These are phyloP conservation scores for Monopis laevigella DNA, from an alignment of 2,888 invertebrate species.

Conservation along the genomic window DNA sequence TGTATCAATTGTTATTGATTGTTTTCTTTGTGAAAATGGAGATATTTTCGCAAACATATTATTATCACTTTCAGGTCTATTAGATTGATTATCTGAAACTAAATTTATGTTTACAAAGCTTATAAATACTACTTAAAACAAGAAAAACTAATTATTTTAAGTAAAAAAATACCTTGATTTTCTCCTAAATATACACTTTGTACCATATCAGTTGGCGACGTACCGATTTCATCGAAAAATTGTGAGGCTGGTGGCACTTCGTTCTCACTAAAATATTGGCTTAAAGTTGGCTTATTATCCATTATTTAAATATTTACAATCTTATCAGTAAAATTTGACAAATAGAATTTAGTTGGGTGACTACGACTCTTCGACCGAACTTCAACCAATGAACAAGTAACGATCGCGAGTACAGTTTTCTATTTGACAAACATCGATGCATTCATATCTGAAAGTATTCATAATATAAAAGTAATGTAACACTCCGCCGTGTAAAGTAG, in stretches of 20 bases:
- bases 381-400: too few relatives aligned
- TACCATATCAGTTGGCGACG: slow-evolving; percentile 56
- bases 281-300: slow-evolving; percentile 63
- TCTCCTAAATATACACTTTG: slow-evolving; percentile 58
- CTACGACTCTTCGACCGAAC: too few relatives aligned
- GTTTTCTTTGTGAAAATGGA: slow-evolving; percentile 37
- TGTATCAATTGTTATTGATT: slow-evolving; percentile 39
- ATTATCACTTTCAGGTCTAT: too few relatives aligned
- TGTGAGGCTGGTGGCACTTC: slow-evolving; percentile 52
- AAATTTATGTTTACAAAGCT: too few relatives aligned
- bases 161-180: slow-evolving; percentile 31
- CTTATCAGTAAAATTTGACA: too few relatives aligned
- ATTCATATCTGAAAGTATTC: too few relatives aligned
- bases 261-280: slow-evolving; percentile 64
- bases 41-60: slow-evolving; percentile 34
- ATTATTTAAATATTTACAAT: slow-evolving; percentile 27
- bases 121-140: too few relatives aligned
- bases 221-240: slow-evolving; percentile 60
- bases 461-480: too few relatives aligned
- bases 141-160: slow-evolving; percentile 10
- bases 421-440: too few relatives aligned
- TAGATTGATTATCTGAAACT: slow-evolving; percentile 27
- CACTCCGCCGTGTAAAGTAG: too few relatives aligned
- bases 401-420: too few relatives aligned
- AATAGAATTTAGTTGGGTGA: too few relatives aligned